Evolutionary conservation across 2,797 vertebrate species (phyloP), one percentile per base, ranked within the genome.

Genomic region (Mycteria americana): DNA sequence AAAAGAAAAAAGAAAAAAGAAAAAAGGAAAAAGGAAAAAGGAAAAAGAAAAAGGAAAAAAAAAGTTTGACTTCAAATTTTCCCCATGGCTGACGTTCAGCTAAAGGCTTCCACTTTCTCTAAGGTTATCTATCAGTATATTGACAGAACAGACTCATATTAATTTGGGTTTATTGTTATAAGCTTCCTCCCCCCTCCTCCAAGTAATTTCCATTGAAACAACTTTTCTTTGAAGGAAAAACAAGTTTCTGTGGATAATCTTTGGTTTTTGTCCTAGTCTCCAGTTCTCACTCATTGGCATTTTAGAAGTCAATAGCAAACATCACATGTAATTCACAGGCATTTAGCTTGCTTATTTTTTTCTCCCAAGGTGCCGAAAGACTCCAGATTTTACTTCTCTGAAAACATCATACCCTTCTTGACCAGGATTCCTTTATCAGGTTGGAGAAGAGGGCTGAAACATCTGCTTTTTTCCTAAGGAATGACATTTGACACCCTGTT

Each of bases 71-170:
- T 63, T 46, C 31, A 25, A 88, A 65, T 65, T 65, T 39, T 85
- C 7, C 6, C 0, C 0, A 5, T 50, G 13, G 19, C 10, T 89
- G 31, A 72, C 68, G 2, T 69, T 79, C 43, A 85, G 24, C 18
- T 73, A 65, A 50, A 41, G 27, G 6, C 46, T 74, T 53, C 35
- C 43, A 41, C 9, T 76, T 87, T 73, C 27, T 46, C 27, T 73
- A 37, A 30, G n/a, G 11, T 24, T 75, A 5, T 39, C 27, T 72
- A n/a, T 65, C 21, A 54, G 10, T 30, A 33, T 10, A 30, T 23
- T 54, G 18, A 19, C 25, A 21, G 31, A 67, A 30, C 11, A 76
- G 5, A 5, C 6, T 11, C 15, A 33, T 14, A 37, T 15, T 68
- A 35, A 48, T 56, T 81, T 60, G 4, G 4, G 10, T 13, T 53